A percentile compares a stretch with the other conserved stretches of the same genome.
These are phyloP conservation scores for Rallus limicola DNA, from an alignment of 2,113 vertebrate genomes.

Conservation along the genomic window DNA sequence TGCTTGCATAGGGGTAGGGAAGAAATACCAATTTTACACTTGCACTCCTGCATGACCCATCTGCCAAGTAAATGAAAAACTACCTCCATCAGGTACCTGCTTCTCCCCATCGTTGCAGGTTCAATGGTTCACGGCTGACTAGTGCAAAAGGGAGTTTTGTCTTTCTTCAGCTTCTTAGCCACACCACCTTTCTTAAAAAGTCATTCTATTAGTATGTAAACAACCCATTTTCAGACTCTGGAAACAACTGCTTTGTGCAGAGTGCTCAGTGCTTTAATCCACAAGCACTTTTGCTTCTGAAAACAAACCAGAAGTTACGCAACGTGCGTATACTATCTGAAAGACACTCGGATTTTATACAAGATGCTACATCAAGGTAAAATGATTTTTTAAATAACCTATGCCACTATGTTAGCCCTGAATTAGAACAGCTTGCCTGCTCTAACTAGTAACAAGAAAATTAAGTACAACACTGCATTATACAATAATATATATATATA, in stretches of 20 bases:
- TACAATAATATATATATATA: not conserved
- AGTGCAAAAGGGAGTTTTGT: not conserved
- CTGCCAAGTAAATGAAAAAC: not conserved
- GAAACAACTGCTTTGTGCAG: not conserved
- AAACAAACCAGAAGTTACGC: not conserved
- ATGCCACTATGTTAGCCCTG: not conserved
- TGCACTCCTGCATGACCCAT: not conserved
- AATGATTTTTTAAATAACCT: not conserved
- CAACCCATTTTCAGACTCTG: not conserved
- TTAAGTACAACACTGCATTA: not conserved
- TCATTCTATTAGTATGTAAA: not conserved
- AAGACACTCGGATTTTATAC: not conserved
- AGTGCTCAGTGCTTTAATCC: not conserved
- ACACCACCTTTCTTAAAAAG: not conserved
- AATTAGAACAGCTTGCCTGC: not conserved
- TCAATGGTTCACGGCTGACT: rapidly evolving
- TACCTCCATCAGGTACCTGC: not conserved
- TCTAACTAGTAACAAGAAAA: not conserved
- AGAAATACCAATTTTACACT: not conserved
- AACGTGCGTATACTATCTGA: no score
- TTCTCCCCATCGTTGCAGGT: not conserved
- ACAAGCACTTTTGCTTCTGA: not conserved
- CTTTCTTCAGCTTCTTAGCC: not conserved
- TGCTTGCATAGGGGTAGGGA: rapidly evolving
- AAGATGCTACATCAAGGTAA: not conserved